These are phyloP conservation scores for Labeo rohita DNA, from an alignment of 2,113 vertebrate genomes.

Conservation along the genomic window DNA sequence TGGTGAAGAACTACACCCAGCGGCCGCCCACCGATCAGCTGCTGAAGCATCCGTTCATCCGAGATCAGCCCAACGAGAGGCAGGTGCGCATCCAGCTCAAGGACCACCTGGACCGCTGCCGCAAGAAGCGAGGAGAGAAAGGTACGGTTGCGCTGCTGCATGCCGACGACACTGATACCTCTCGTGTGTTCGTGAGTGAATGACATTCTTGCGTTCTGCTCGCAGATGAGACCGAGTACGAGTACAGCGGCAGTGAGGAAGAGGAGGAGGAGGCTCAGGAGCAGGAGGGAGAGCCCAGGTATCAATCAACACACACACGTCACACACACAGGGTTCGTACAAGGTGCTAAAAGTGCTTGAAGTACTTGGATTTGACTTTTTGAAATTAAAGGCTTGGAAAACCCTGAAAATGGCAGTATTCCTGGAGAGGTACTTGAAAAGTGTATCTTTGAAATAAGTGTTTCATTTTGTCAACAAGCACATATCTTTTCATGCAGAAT, in stretches of 20 bases:
- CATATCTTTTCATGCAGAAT: too few relatives aligned
- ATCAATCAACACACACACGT: conserved; percentile 8
- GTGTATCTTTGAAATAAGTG: too few relatives aligned
- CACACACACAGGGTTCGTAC: too few relatives aligned
- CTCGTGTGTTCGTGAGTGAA: neutral
- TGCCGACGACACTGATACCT: neutral
- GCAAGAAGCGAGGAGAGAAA: conserved; percentile 98
- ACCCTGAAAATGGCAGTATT: too few relatives aligned
- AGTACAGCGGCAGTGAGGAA: conserved; percentile 98
- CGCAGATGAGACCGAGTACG: conserved; percentile 96
- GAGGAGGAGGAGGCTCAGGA: conserved; percentile 97
- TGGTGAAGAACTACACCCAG: conserved; percentile 99
- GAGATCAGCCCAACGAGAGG: conserved; percentile 97
- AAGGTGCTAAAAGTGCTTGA: too few relatives aligned
- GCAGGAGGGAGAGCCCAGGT: conserved; percentile 98
- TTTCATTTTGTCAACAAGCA: too few relatives aligned
- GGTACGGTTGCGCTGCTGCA: conserved; percentile 70
- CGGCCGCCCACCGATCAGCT: conserved; percentile 95
- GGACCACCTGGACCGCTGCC: conserved; percentile 97
- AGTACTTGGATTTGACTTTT: too few relatives aligned
- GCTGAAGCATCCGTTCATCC: conserved; percentile 95
- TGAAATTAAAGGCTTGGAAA: too few relatives aligned
- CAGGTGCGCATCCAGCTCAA: conserved; percentile 99
- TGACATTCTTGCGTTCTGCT: neutral
- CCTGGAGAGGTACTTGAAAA: too few relatives aligned